Evolutionary conservation across 2,888 invertebrate species (phyloP), one percentile per base, ranked within the genome.

Genomic region (Beris morrisii): DNA sequence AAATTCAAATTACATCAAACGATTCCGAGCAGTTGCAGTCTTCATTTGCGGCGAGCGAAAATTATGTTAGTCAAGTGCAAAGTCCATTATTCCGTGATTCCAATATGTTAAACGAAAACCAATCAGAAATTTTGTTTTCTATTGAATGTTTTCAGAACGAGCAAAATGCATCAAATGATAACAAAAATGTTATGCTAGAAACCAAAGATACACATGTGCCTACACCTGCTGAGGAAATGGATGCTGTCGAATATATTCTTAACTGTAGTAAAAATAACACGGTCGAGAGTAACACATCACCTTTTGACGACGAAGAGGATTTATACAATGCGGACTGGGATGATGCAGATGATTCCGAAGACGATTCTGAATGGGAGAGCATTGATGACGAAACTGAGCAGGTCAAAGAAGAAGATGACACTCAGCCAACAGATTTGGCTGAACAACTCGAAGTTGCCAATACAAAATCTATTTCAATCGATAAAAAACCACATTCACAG

Each of bases 211-310:
- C 22, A 22, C 22, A 22, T 22, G 22, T 22, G 22, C 22, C 22
- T 22, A 22, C 22, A 2, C 38, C 38, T 5, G 48, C 48, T 15
- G 7, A 48, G 1, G 50, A 50, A 50, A 38, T 61, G 61, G 61
- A 61, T n/a, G 61, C 61, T 15, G 61, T 61, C 4, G 61, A 61
- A 38, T 61, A 52, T 22, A 61, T 61, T 11, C 52, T 61, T 4
- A 32, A 50, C 13, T 61, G 61, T 22, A 43, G 43, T 9, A 31
- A 61, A 38, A 32, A 52, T 15, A 32, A 31, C 7, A 7, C 9
- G 4, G 52, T 22, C 46, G 52, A 38, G 9, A 22, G 4, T 12
- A 38, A 52, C 12, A n/a, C 28, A n/a, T 11, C 46, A 5, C 3
- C 22, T 4, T 58, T 58, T 13, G 58, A 58, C 9, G 50, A 38